Percentiles rank a stretch among this genome's conserved stretches.
phyloP scores from a whole-genome alignment of 2,113 vertebrate genomes.

The Melanerpes aurifrons region DNA sequence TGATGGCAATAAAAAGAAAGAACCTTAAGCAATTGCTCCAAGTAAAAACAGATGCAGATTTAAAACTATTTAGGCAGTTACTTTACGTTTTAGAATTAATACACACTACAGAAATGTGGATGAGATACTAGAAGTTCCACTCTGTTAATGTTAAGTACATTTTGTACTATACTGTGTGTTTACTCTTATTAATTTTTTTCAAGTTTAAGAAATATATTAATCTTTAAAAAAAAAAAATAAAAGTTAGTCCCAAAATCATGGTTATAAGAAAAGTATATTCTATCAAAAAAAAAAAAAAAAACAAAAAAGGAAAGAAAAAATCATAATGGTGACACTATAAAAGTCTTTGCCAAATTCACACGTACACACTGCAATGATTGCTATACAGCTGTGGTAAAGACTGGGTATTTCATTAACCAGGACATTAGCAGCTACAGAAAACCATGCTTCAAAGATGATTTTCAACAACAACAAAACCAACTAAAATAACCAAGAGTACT shows the following conservation, averaged over 20 bases:
- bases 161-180: too few species aligned
- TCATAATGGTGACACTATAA: neutral
- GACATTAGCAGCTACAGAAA: neutral
- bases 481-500: neutral
- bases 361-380: neutral
- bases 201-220: too few species aligned
- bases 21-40: too few species aligned
- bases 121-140: too few species aligned
- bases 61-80: too few species aligned
- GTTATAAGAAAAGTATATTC: neutral
- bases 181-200: too few species aligned
- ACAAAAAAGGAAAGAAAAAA: neutral
- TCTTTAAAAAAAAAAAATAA: neutral
- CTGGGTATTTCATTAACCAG: neutral
- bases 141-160: too few species aligned
- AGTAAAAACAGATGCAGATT: too few species aligned
- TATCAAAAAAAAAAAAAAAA: too few species aligned
- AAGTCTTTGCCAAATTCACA: neutral
- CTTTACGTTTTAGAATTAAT: too few species aligned
- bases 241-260: neutral
- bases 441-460: accelerated
- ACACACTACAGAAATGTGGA: too few species aligned
- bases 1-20: too few species aligned
- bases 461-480: neutral
- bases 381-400: neutral